Percentiles rank a stretch among this genome's conserved stretches.
Evolutionary conservation across 1,140 invertebrate genomes (phyloP).

Genomic region (Sitodiplosis mosellana): DNA sequence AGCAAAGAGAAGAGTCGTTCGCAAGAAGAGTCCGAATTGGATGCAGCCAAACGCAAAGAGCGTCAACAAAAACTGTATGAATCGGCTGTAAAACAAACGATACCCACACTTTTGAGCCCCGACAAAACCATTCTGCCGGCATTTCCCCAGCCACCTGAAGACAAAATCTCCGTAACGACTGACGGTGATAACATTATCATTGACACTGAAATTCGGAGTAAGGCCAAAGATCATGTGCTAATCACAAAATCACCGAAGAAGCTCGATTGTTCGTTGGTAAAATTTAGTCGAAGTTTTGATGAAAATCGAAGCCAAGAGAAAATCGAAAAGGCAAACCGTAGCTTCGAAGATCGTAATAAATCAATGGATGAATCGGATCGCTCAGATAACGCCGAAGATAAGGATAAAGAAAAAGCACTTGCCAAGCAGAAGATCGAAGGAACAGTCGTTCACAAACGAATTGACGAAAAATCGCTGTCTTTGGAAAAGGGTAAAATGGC

Average conservation of each 20-base stretch:
- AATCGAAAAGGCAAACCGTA: constrained; percentile 34
- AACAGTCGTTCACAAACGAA: constrained; percentile 34
- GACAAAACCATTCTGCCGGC: constrained; percentile 44
- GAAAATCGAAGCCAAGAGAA: constrained; percentile 32
- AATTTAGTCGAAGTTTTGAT: constrained; percentile 47
- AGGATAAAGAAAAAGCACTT: constrained; percentile 28
- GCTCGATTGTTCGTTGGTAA: constrained; percentile 40
- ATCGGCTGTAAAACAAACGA: constrained; percentile 47
- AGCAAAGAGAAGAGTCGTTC: constrained; percentile 46
- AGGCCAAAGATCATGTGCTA: constrained; percentile 41
- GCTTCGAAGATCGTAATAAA: constrained; percentile 37
- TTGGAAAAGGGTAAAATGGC: constrained; percentile 30
- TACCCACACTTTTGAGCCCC: constrained; percentile 40
- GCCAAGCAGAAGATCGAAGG: constrained; percentile 40
- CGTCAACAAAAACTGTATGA: constrained; percentile 50
- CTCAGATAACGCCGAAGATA: constrained; percentile 27
- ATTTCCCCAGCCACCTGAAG: constrained; percentile 40
- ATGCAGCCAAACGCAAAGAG: constrained; percentile 45
- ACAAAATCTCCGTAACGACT: constrained; percentile 40
- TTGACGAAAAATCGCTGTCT: constrained; percentile 32
- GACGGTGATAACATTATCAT: constrained; percentile 43
- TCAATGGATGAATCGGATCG: constrained; percentile 38
- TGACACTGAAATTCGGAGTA: constrained; percentile 39
- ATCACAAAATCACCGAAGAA: constrained; percentile 50
- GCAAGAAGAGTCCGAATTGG: constrained; percentile 44